Percentiles rank a stretch among this genome's conserved stretches.
Evolutionary conservation across 2,797 vertebrate genomes (phyloP).

Genomic region (Astyanax mexicanus): DNA sequence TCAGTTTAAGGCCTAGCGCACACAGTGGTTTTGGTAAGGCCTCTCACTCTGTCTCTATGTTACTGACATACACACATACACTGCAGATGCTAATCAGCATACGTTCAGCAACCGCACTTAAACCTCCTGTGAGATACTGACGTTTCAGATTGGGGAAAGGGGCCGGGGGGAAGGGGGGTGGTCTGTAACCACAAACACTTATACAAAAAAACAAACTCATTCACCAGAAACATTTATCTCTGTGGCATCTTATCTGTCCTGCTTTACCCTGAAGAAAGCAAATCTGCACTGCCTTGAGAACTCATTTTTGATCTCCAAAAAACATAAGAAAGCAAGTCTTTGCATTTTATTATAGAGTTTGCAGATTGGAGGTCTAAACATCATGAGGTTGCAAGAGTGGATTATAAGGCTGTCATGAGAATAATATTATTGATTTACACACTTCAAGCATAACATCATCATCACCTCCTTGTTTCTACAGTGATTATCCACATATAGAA

Average conservation of each 20-base stretch:
- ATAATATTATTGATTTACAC: too few species aligned
- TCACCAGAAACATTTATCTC: constrained; percentile 19
- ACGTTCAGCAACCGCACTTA: neutral
- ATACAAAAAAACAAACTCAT: neutral
- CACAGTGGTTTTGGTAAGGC: neutral
- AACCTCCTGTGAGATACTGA: constrained; percentile 23
- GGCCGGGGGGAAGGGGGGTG: neutral
- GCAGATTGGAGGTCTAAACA: neutral
- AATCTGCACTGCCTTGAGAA: neutral
- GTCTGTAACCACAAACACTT: constrained; percentile 11
- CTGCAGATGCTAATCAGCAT: constrained; percentile 6
- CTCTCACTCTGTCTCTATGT: neutral
- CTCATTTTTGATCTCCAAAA: neutral
- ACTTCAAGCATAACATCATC: too few species aligned
- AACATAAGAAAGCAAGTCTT: constrained; percentile 11
- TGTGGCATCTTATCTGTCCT: constrained; percentile 9
- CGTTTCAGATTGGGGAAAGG: neutral
- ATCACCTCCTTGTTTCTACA: too few species aligned
- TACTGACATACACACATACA: neutral
- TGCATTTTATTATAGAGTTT: neutral
- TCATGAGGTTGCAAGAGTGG: neutral
- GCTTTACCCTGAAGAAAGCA: constrained; percentile 5
- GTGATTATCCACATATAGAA: too few species aligned
- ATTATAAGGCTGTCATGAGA: too few species aligned
- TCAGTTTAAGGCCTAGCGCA: neutral